Conservation (phyloP, 2,113 vertebrate genomes). For the Thunnus thynnus region DNA sequence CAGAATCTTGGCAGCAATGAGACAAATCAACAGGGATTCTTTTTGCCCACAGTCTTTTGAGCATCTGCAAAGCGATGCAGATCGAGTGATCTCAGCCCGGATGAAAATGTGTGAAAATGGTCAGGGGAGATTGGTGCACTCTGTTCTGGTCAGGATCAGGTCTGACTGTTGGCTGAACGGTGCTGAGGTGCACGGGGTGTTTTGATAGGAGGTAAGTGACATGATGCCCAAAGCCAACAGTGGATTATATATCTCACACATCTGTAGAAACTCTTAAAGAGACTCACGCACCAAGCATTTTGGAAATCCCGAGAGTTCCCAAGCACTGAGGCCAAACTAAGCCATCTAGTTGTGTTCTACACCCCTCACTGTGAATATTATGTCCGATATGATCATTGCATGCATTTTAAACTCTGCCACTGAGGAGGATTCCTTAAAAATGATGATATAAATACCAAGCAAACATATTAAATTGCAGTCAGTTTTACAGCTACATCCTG, state of each 20-base stretch:
- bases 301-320: slow-evolving; percentile 36
- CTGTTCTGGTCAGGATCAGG: slow-evolving; percentile 49
- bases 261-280: slow-evolving; percentile 69
- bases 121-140: slow-evolving; percentile 26
- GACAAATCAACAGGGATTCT: slow-evolving; percentile 21
- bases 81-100: slow-evolving; percentile 46
- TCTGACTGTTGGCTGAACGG: slow-evolving; percentile 55
- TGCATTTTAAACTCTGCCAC: neutral
- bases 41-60: neutral
- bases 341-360: slow-evolving; percentile 27
- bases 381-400: slow-evolving; percentile 25
- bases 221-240: slow-evolving; percentile 63
- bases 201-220: slow-evolving; percentile 73
- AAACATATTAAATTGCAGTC: neutral
- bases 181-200: slow-evolving; percentile 43
- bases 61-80: slow-evolving; percentile 37
- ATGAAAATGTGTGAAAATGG: slow-evolving; percentile 72
- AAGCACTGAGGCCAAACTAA: slow-evolving; percentile 43
- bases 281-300: slow-evolving; percentile 40
- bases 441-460: slow-evolving; percentile 2
- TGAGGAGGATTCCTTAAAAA: slow-evolving; percentile 31
- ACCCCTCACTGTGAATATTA: slow-evolving; percentile 28
- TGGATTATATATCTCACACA: slow-evolving; percentile 69
- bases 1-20: slow-evolving; percentile 1
- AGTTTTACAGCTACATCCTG: slow-evolving; percentile 18